Evolutionary conservation across 2,888 invertebrate species (phyloP).

Genomic region (Pherbina coryleti): DNA sequence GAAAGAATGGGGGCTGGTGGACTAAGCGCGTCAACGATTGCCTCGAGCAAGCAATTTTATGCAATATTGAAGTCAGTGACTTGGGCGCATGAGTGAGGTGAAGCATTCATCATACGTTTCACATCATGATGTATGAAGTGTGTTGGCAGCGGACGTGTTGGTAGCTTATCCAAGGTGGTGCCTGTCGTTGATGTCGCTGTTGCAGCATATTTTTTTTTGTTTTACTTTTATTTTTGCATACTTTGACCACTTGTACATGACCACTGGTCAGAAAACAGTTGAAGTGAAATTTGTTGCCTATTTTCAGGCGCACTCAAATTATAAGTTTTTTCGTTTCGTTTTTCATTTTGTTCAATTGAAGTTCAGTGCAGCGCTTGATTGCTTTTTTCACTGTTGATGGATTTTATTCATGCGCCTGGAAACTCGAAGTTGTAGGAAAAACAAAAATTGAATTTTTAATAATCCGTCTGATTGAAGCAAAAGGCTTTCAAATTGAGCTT

Average conservation of each 20-base stretch:
- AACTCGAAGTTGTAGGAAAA: background rate
- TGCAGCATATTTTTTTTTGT: background rate
- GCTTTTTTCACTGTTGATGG: background rate
- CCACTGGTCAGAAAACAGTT: background rate
- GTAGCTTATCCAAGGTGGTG: background rate
- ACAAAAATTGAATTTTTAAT: conserved; percentile 19
- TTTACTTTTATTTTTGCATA: background rate
- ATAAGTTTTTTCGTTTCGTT: background rate
- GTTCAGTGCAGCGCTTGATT: conserved; percentile 1
- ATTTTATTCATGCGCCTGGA: background rate
- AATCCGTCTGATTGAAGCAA: background rate
- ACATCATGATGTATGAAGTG: background rate
- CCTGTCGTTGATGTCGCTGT: background rate
- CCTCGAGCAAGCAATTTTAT: conserved; percentile 48
- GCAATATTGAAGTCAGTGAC: conserved; percentile 50
- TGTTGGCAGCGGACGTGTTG: conserved; percentile 1
- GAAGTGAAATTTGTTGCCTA: background rate
- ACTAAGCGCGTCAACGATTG: background rate
- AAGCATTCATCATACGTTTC: background rate
- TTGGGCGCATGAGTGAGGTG: conserved; percentile 15
- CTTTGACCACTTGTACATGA: conserved; percentile 15
- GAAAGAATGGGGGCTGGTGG: no score
- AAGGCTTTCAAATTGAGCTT: conserved; percentile 18
- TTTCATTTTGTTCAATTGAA: background rate
- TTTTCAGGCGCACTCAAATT: conserved; percentile 3